phyloP scores from a whole-genome alignment of 1,140 invertebrate species.

The Drosophila equinoxialis region DNA sequence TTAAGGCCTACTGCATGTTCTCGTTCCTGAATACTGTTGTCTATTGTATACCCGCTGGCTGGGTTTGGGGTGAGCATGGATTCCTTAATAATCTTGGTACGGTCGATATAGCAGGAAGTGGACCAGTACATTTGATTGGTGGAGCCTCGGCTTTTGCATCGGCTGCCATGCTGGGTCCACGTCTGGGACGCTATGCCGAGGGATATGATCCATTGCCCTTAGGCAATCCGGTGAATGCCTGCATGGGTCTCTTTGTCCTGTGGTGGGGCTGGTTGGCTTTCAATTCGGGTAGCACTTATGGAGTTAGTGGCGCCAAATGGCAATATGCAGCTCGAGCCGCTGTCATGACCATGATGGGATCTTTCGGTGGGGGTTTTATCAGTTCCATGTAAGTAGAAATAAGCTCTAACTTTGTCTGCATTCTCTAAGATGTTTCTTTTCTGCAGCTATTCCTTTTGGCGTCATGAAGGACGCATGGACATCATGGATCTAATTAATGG shows the following conservation, averaged over 20 bases:
- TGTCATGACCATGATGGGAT: constrained; percentile 94
- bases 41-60: constrained; percentile 91
- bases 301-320: constrained; percentile 87
- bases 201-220: constrained; percentile 90
- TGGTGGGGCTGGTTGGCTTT: constrained; percentile 98
- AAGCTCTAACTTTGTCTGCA: too few species aligned
- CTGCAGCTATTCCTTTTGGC: constrained; percentile 86
- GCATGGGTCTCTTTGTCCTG: constrained; percentile 95
- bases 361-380: constrained; percentile 93
- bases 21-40: constrained; percentile 95
- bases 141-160: constrained; percentile 90
- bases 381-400: constrained; percentile 85
- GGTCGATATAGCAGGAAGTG: constrained; percentile 96
- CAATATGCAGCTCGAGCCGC: constrained; percentile 94
- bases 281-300: constrained; percentile 95
- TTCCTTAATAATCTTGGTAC: constrained; percentile 91
- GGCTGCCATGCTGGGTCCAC: constrained; percentile 94
- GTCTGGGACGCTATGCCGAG: constrained; percentile 92
- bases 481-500: constrained; percentile 95
- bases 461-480: constrained; percentile 89
- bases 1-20: constrained; percentile 95
- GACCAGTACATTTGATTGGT: constrained; percentile 94
- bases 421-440: too few species aligned
- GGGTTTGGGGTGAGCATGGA: constrained; percentile 93
- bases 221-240: constrained; percentile 94